Conservation (phyloP, 2,113 vertebrate genomes). For the Lophochroa leadbeateri region DNA sequence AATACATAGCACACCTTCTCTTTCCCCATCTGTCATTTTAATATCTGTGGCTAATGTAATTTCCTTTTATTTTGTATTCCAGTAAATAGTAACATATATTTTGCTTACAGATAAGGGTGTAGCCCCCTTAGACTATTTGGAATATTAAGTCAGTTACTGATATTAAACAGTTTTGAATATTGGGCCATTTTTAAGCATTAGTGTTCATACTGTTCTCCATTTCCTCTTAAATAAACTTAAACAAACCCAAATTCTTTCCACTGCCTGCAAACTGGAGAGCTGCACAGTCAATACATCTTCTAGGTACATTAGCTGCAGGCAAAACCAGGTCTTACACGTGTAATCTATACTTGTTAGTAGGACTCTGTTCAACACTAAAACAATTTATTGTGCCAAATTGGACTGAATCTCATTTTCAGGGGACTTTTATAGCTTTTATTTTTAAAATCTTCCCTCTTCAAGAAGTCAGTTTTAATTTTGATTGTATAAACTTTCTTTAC, state of each 20-base stretch:
- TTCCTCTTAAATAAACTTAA: neutral
- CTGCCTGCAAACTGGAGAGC: neutral
- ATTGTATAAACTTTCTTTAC: neutral
- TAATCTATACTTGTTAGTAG: slow-evolving; percentile 44
- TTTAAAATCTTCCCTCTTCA: neutral
- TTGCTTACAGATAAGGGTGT: neutral
- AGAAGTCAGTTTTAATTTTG: neutral
- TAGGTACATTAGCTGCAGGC: slow-evolving; percentile 28
- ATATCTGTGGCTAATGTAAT: neutral
- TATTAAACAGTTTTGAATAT: neutral
- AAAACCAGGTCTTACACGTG: neutral
- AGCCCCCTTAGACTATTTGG: neutral
- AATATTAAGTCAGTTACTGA: neutral
- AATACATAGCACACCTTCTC: neutral
- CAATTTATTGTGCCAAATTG: slow-evolving; percentile 41
- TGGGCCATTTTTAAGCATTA: neutral
- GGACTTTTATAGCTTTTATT: neutral
- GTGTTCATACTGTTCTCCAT: neutral
- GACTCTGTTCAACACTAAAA: neutral
- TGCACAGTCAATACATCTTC: slow-evolving; percentile 29
- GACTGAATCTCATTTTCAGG: slow-evolving; percentile 16
- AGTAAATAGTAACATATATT: neutral
- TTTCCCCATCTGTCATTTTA: neutral
- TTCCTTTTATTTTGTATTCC: neutral
- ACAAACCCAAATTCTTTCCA: neutral